Evolutionary conservation across 2,888 invertebrate species (phyloP).

Genomic region (Microctonus aethiopoides): DNA sequence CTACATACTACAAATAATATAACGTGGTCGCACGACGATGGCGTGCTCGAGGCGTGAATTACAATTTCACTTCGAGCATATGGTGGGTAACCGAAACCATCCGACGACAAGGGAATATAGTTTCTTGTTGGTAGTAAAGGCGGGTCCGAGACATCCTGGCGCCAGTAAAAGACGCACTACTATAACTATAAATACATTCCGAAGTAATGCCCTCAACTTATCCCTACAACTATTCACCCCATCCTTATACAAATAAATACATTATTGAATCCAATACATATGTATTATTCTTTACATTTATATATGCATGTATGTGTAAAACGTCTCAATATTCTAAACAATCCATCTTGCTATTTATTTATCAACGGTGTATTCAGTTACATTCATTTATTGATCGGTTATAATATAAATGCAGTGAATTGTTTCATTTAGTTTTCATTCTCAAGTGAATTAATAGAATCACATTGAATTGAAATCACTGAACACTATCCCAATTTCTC

Average conservation of each 20-base stretch:
- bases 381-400: too few species aligned
- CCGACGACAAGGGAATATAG: slow-evolving; percentile 32
- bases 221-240: slow-evolving; percentile 19
- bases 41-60: slow-evolving; percentile 54
- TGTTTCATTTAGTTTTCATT: neutral
- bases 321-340: neutral
- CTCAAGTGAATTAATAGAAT: neutral
- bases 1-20: neutral
- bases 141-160: slow-evolving; percentile 61
- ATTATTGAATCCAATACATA: neutral
- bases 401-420: too few species aligned
- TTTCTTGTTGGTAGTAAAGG: slow-evolving; percentile 47
- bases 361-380: too few species aligned
- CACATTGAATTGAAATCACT: too few species aligned
- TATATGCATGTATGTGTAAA: neutral
- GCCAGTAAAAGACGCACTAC: slow-evolving; percentile 60
- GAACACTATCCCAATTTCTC: too few species aligned
- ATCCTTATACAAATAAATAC: neutral
- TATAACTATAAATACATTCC: slow-evolving; percentile 49
- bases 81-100: slow-evolving; percentile 40
- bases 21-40: slow-evolving; percentile 1
- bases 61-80: slow-evolving; percentile 56
- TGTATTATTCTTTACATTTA: too few species aligned
- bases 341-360: neutral
- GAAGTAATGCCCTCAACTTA: slow-evolving; percentile 44